Conservation (phyloP, 2,888 invertebrate genomes). For the Cyclophora punctaria region DNA sequence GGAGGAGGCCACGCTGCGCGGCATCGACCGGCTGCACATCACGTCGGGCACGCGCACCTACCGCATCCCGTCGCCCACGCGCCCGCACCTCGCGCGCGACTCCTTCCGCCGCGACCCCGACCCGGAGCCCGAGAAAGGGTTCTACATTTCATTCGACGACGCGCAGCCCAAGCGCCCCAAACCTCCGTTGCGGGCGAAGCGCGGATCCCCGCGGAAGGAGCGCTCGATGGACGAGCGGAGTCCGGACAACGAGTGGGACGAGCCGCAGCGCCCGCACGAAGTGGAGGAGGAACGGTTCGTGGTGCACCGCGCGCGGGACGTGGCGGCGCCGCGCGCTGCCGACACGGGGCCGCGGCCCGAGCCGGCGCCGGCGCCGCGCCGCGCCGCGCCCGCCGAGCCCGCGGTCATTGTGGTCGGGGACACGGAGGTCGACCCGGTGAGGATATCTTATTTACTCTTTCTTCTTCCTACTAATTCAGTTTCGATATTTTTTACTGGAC, state of each 20-base stretch:
- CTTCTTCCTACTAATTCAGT: too few species aligned
- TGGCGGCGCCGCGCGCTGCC: constrained; percentile 20
- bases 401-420: constrained; percentile 64
- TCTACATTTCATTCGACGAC: constrained; percentile 95
- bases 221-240: constrained; percentile 41
- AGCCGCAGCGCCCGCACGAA: constrained; percentile 9
- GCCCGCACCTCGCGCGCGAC: constrained; percentile 78
- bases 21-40: constrained; percentile 86
- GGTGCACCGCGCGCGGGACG: constrained; percentile 24
- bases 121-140: constrained; percentile 80
- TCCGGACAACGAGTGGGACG: constrained; percentile 45
- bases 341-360: constrained; percentile 33
- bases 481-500: too few species aligned
- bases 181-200: constrained; percentile 86
- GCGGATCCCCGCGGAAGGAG: constrained; percentile 86
- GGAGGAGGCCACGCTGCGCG: constrained; percentile 75
- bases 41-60: constrained; percentile 92
- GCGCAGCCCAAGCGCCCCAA: constrained; percentile 92
- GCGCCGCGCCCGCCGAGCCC: constrained; percentile 37
- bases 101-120: constrained; percentile 75
- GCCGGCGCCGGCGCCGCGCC: constrained; percentile 35
- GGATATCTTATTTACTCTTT: constrained; percentile 4
- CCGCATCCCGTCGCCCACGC: constrained; percentile 90
- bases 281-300: constrained; percentile 34
- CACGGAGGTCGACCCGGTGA: constrained; percentile 59